Base-by-base conservation (phyloP, 2,797 vertebrate genomes). In the Phrynocephalus guinanensis region DNA sequence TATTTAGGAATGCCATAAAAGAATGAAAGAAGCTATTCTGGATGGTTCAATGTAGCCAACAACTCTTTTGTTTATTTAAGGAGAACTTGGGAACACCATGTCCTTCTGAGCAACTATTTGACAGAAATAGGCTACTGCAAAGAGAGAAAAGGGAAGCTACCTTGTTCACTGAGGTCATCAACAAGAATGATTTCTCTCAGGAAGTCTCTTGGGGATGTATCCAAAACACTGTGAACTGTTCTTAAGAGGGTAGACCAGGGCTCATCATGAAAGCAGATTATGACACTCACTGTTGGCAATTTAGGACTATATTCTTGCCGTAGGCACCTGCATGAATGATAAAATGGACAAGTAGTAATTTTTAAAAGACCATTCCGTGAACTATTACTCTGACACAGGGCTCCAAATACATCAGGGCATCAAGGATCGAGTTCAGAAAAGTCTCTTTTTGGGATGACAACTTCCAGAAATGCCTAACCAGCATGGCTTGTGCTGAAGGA, bases 251-350 rank as follows among this genome's bases (percentile, higher is more conserved):
- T 97, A 89, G 98, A 97, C 98, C 98, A 98, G 81, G 97, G 97
- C 94, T 98, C 98, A 0, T 98, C 95, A 3, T 97, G 97, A 95
- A 98, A 98, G 90, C 97, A 98, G 92, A 98, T 97, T 83, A 98
- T 95, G 86, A 98, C 80, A 77, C 97, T 98, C 82, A 97, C 97
- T 0, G 95, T 96, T 22, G 98, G 98, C 85, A 98, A 94, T 24
- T 93, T 94, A 86, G 95, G 94, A 20, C 94, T 95, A 71, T 96
- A 96, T 11, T 92, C 90, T 90, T 97, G 96, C 90, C 95, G 93
- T 3, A 97, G 93, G 93, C 98, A 98, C 92, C 98, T 98, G 95
- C 52, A 60, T 73, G 44, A 52, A 85, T 13, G 26, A n/a, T 52
- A 84, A 26, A 52, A 72, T 50, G 26, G 20, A 30, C 8, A 80